Evolutionary conservation across 2,888 invertebrate species (phyloP).

Genomic region (Argyresthia albistria): DNA sequence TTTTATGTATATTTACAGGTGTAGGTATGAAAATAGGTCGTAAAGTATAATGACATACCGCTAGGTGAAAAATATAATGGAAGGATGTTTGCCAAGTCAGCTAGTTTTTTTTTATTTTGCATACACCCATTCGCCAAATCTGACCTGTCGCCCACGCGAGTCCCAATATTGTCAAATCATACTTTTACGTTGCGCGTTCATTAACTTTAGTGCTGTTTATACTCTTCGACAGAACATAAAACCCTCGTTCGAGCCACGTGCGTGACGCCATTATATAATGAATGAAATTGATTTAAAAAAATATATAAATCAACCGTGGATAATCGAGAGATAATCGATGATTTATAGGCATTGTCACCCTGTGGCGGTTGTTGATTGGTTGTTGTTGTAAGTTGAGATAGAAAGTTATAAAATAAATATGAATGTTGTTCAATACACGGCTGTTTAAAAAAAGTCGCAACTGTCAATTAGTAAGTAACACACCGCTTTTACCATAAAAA

Average conservation of each 20-base stretch:
- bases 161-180: conserved; percentile 20
- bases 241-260: conserved; percentile 5
- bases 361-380: conserved; percentile 4
- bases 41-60: too few species aligned
- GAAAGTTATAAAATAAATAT: neutral
- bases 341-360: conserved; percentile 13
- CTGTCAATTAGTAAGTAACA: too few species aligned
- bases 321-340: conserved; percentile 8
- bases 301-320: too few species aligned
- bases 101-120: too few species aligned
- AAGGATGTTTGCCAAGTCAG: too few species aligned
- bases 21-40: too few species aligned
- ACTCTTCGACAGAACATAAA: conserved; percentile 30
- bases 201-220: conserved; percentile 41
- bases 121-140: too few species aligned
- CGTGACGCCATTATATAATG: conserved; percentile 12
- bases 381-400: neutral
- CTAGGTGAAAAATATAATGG: too few species aligned
- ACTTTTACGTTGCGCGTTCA: conserved; percentile 23
- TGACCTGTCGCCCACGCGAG: conserved; percentile 28
- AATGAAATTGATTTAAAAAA: conserved; percentile 11
- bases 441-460: too few species aligned
- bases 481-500: too few species aligned
- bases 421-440: too few species aligned
- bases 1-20: too few species aligned